Evolutionary conservation across 2,113 vertebrate species (phyloP).

Genomic region (Aptenodytes patagonicus): DNA sequence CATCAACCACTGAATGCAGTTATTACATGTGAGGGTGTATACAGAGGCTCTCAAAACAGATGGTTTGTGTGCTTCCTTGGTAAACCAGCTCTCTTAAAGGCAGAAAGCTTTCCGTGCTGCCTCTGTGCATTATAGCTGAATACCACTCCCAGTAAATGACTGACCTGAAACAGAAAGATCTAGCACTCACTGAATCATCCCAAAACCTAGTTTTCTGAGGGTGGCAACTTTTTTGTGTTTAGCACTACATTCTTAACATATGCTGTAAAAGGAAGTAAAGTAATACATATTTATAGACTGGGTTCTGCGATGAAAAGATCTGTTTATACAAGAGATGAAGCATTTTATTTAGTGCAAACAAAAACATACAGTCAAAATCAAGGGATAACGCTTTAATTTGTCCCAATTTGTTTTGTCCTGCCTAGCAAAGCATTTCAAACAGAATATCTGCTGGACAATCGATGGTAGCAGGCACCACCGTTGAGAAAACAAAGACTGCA

Average conservation of each 20-base stretch:
- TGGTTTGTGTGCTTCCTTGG: neutral
- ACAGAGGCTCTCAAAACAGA: neutral
- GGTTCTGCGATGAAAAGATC: neutral
- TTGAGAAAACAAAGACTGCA: neutral
- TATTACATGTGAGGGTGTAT: neutral
- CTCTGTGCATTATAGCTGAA: neutral
- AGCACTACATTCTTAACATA: neutral
- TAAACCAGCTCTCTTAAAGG: neutral
- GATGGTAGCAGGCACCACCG: neutral
- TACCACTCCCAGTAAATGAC: neutral
- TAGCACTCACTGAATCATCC: neutral
- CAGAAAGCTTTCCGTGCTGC: neutral
- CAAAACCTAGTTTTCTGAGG: neutral
- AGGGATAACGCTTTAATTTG: neutral
- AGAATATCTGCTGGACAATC: neutral
- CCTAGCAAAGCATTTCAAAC: neutral
- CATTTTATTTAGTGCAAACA: neutral
- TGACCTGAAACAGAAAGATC: neutral
- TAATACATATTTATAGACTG: neutral
- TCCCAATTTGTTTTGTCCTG: neutral
- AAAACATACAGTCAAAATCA: neutral
- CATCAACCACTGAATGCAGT: neutral
- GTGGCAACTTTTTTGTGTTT: neutral
- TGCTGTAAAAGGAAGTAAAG: neutral
- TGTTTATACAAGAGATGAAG: neutral